A percentile compares a stretch with the other conserved stretches of the same genome.
These are phyloP conservation scores for Campoplex capitator DNA, from an alignment of 2,888 invertebrate genomes.

Conservation along the genomic window DNA sequence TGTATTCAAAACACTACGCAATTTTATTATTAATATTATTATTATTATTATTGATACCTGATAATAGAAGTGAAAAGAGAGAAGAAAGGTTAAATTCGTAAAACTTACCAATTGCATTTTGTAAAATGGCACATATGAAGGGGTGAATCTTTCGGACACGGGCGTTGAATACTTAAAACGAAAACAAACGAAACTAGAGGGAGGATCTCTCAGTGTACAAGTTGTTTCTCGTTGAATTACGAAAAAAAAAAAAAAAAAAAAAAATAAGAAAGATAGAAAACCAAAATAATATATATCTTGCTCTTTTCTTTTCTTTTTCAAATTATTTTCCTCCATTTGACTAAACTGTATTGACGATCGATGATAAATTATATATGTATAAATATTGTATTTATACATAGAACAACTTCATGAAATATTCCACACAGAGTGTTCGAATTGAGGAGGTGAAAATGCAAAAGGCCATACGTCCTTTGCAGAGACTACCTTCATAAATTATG, in stretches of 20 bases:
- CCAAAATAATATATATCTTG: slow-evolving; percentile 33
- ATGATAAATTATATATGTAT: slow-evolving; percentile 66
- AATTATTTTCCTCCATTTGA: slow-evolving; percentile 49
- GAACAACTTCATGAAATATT: slow-evolving; percentile 77
- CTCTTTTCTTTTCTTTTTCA: slow-evolving; percentile 53
- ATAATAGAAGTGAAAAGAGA: slow-evolving; percentile 36
- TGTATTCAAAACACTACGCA: slow-evolving; percentile 55
- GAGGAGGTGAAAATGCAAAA: background rate
- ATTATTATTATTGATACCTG: slow-evolving; percentile 30
- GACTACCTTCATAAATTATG: background rate
- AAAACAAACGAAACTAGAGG: slow-evolving; percentile 29
- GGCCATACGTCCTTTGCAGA: background rate
- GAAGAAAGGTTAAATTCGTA: slow-evolving; percentile 12
- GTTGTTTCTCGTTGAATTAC: slow-evolving; percentile 54
- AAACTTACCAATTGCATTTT: slow-evolving; percentile 65
- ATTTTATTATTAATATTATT: slow-evolving; percentile 58
- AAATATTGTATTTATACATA: slow-evolving; percentile 78
- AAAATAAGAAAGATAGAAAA: background rate
- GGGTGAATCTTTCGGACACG: slow-evolving; percentile 42
- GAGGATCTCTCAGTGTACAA: slow-evolving; percentile 36
- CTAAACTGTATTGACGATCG: slow-evolving; percentile 60
- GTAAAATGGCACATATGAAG: slow-evolving; percentile 63
- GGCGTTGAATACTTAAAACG: slow-evolving; percentile 70
- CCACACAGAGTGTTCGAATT: slow-evolving; percentile 73
- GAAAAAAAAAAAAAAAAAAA: slow-evolving; percentile 14